Conservation (phyloP, 2,888 invertebrate genomes). For the Pseudococcus longispinus region DNA sequence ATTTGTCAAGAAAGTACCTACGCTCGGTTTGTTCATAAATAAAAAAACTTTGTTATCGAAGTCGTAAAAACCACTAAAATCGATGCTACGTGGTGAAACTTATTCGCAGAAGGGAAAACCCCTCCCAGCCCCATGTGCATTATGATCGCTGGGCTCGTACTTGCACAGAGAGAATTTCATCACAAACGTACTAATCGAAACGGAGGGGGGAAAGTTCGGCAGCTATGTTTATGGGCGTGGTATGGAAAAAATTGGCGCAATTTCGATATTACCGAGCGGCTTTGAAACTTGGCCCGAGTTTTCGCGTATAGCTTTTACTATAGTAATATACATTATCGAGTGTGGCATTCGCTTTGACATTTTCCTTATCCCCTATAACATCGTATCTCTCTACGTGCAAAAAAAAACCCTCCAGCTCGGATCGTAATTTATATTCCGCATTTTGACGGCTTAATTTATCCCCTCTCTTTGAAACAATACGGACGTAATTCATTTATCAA, state of each 20-base stretch:
- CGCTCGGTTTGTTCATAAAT: background rate
- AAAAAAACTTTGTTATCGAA: slow-evolving; percentile 10
- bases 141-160: background rate
- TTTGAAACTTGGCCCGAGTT: slow-evolving; percentile 25
- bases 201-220: background rate
- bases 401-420: slow-evolving; percentile 5
- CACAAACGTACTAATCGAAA: background rate
- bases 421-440: slow-evolving; percentile 34
- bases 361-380: slow-evolving; percentile 24
- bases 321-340: slow-evolving; percentile 29
- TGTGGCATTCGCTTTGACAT: slow-evolving; percentile 29
- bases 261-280: slow-evolving; percentile 33
- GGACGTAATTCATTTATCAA: slow-evolving; percentile 20
- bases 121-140: background rate
- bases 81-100: background rate
- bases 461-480: slow-evolving; percentile 17
- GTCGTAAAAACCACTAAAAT: background rate
- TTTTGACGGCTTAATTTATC: slow-evolving; percentile 38
- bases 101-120: background rate
- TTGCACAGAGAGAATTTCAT: background rate
- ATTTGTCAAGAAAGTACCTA: background rate
- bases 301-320: slow-evolving; percentile 1
- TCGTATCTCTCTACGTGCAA: background rate
- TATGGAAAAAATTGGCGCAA: slow-evolving; percentile 23
- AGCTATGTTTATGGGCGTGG: slow-evolving; percentile 21